A percentile compares a stretch with the other conserved stretches of the same genome.
Evolutionary conservation across 2,797 vertebrate species (phyloP).

Genomic region (Trachops cirrhosus): DNA sequence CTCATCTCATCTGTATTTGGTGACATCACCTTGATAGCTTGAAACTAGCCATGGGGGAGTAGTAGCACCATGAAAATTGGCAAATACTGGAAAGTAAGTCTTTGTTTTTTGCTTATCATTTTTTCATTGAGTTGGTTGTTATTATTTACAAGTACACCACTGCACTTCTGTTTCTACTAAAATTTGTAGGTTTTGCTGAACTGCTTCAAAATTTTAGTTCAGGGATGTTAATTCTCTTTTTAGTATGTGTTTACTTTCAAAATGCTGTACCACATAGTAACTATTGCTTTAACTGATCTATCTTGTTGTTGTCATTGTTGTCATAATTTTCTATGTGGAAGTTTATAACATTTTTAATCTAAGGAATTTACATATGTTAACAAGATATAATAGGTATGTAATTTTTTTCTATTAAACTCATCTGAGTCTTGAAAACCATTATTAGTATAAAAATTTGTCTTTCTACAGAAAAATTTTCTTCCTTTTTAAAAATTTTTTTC

Average conservation of each 20-base stretch:
- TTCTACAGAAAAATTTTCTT: background rate
- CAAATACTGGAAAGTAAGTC: background rate
- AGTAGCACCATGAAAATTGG: background rate
- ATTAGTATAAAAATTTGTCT: background rate
- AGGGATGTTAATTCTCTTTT: background rate
- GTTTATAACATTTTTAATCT: background rate
- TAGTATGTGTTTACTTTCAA: background rate
- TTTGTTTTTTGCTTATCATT: background rate
- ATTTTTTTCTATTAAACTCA: background rate
- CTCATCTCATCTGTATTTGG: background rate
- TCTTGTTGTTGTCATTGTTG: background rate
- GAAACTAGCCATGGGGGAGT: background rate
- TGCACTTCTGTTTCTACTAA: background rate
- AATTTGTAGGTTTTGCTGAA: background rate
- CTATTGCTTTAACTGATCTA: background rate
- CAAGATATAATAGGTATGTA: background rate
- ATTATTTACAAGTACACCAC: background rate
- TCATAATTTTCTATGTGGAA: background rate
- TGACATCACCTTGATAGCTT: background rate
- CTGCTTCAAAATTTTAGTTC: background rate
- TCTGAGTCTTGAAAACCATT: background rate
- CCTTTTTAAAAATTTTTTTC: background rate
- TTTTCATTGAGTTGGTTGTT: background rate
- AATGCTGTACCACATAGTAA: background rate
- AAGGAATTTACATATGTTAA: background rate